Evolutionary conservation across 2,113 vertebrate species (phyloP), one percentile per base, ranked within the genome.

Genomic region (Dolichallabes microphthalmus): DNA sequence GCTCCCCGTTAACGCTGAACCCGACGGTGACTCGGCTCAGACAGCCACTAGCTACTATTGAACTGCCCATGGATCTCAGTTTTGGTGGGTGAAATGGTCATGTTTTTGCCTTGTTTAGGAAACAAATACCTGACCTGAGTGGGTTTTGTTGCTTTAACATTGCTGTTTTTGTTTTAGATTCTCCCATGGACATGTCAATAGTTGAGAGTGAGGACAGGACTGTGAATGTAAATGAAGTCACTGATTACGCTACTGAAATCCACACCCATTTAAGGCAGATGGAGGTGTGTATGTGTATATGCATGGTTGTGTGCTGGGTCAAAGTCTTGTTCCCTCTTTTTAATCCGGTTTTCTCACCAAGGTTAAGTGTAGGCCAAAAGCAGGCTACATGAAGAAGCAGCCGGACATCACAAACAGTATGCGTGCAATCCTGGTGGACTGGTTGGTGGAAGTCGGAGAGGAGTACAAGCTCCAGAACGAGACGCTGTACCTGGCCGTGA

Each of bases 401-500:
- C 98, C 97, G 0, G 98, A 99, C 88, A 99, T 99, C 89, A 99
- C 98, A 0, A 96, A 95, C 92, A 98, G 94, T 89, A 99, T 99
- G 98, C 90, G 98, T 22, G 97, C 98, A 80, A 99, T 99, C 88
- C 95, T 99, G 8, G 98, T 99, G 88, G 98, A 99, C 92, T 99
- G 98, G 98, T 93, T 99, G 76, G 98, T 99, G 0, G 98, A 99
- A 91, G 98, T 99, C 27, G 98, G 97, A 17, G 98, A 99, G 88
- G 98, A 99, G 90, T 99, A 99, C 91, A 99, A 98, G 85, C 92
- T 99, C 17, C 98, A 99, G 92, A 99, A 97, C 0, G 98, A 99
- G 93, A 99, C 98, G 0, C 93, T 99, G 58, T 96, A 98, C 88
- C 94, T 99, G 93, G 97, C 98, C 10, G 98, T 99, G 0, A 99